Conservation (phyloP, 2,113 vertebrate genomes). For the Piprites chloris region DNA sequence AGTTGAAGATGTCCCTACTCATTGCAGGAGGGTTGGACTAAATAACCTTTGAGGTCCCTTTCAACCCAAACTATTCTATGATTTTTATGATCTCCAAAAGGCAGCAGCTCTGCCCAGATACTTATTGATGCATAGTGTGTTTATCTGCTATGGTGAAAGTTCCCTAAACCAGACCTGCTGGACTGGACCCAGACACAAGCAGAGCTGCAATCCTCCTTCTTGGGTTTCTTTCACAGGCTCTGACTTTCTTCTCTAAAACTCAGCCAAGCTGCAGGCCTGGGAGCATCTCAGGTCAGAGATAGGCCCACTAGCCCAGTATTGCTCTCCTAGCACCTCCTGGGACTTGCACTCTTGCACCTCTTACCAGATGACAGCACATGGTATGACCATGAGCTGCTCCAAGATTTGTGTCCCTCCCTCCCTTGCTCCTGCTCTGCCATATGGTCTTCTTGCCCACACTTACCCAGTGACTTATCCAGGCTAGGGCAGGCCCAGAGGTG, state of each 20-base stretch:
- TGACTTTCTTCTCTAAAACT: background rate
- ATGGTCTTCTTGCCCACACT: background rate
- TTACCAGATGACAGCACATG: background rate
- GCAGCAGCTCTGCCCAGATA: background rate
- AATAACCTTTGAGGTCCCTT: background rate
- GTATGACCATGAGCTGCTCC: background rate
- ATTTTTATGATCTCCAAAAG: background rate
- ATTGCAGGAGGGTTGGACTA: background rate
- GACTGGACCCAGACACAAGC: background rate
- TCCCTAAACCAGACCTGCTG: background rate
- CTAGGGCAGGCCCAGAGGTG: background rate
- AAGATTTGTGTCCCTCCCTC: background rate
- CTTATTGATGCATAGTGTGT: background rate
- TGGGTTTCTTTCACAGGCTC: background rate
- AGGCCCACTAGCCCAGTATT: background rate
- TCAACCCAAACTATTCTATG: no score
- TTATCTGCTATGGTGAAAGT: background rate
- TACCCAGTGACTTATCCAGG: background rate
- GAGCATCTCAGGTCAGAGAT: background rate
- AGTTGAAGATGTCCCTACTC: background rate
- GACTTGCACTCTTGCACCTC: background rate
- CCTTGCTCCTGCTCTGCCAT: background rate
- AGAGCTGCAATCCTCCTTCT: background rate
- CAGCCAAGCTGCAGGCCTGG: background rate
- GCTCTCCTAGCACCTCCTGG: background rate